Percentiles rank a stretch among this genome's conserved stretches.
Conservation (phyloP, 1,140 invertebrate species). For the Drosophila mayri region DNA sequence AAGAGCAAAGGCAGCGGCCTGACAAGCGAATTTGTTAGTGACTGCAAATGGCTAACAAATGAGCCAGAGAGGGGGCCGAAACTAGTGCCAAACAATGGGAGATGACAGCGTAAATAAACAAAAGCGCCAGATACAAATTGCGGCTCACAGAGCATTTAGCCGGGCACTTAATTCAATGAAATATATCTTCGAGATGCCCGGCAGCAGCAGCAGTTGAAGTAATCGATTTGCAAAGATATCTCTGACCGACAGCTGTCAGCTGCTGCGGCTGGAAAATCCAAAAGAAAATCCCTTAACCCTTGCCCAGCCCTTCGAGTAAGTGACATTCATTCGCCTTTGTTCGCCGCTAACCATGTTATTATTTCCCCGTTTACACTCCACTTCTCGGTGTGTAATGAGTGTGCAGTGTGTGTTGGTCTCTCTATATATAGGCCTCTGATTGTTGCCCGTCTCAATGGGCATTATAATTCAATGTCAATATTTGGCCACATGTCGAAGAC, state of each 20-base stretch:
- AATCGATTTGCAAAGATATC: slow-evolving; percentile 51
- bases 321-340: slow-evolving; percentile 19
- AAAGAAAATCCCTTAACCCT: slow-evolving; percentile 35
- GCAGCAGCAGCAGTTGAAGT: slow-evolving; percentile 26
- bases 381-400: slow-evolving; percentile 16
- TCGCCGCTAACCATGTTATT: slow-evolving; percentile 27
- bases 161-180: slow-evolving; percentile 72
- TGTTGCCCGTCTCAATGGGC: slow-evolving; percentile 51
- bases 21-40: slow-evolving; percentile 63
- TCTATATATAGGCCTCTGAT: slow-evolving; percentile 53
- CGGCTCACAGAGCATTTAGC: slow-evolving; percentile 69
- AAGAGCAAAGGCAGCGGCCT: slow-evolving; percentile 37
- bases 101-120: slow-evolving; percentile 79
- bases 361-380: slow-evolving; percentile 28
- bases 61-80: slow-evolving; percentile 16
- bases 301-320: slow-evolving; percentile 10
- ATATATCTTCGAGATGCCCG: slow-evolving; percentile 53
- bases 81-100: slow-evolving; percentile 62
- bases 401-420: slow-evolving; percentile 10
- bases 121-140: slow-evolving; percentile 72
- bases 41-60: slow-evolving; percentile 74
- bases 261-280: slow-evolving; percentile 6
- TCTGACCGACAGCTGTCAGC: slow-evolving; percentile 43
- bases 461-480: slow-evolving; percentile 80
- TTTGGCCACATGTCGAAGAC: slow-evolving; percentile 38